phyloP scores from a whole-genome alignment of 2,888 invertebrate genomes.

The Pheosia gnoma region DNA sequence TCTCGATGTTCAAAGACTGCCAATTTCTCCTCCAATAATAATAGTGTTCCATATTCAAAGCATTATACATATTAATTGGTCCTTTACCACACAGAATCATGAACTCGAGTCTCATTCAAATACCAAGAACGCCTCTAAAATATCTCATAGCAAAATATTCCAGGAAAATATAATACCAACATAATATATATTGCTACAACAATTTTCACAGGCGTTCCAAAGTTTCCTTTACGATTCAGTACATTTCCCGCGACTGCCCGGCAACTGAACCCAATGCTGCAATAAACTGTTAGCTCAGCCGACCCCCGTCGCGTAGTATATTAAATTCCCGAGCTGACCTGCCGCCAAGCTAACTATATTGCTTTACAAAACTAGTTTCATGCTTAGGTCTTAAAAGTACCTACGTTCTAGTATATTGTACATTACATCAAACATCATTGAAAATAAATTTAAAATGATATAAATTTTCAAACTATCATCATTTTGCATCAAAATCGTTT shows the following conservation, averaged over 20 bases:
- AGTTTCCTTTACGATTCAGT: conserved; percentile 4
- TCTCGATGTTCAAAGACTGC: too few species aligned
- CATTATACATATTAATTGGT: not conserved
- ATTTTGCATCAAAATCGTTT: too few species aligned
- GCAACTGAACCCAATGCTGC: conserved; percentile 13
- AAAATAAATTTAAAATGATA: too few species aligned
- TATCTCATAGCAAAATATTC: not conserved
- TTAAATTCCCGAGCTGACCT: conserved; percentile 34
- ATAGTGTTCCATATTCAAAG: not conserved
- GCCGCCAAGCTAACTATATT: conserved; percentile 24
- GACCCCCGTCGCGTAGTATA: conserved; percentile 29
- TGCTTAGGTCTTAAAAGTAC: conserved; percentile 6
- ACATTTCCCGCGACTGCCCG: not conserved
- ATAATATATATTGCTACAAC: not conserved
- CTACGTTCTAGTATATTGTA: not conserved
- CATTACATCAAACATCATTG: not conserved
- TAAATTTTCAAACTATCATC: too few species aligned
- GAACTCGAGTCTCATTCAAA: not conserved
- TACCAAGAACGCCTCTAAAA: not conserved
- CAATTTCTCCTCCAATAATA: not conserved
- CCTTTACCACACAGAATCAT: not conserved
- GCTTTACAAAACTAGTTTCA: conserved; percentile 9
- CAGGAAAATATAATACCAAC: not conserved
- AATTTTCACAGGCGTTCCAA: conserved; percentile 11
- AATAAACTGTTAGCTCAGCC: conserved; percentile 29